Evolutionary conservation across 2,888 invertebrate species (phyloP).

Genomic region (Disparrhopalites patrizii): DNA sequence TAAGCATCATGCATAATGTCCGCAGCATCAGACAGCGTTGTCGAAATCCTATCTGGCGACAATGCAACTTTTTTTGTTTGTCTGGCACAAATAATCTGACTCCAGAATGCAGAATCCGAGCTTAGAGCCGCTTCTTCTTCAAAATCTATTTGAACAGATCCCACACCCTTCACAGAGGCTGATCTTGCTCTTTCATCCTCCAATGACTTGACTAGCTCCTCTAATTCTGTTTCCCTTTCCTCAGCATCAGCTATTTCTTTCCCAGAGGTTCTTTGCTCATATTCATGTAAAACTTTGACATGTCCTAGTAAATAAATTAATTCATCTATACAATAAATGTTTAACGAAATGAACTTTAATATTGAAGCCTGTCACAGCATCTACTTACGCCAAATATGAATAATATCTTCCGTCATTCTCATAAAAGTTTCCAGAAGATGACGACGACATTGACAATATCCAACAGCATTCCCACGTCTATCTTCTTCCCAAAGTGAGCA

Average conservation of each 20-base stretch:
- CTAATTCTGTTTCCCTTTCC: neutral
- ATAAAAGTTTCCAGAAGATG: slow-evolving; percentile 16
- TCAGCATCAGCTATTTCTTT: neutral
- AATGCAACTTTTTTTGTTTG: neutral
- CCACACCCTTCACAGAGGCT: neutral
- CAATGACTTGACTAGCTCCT: neutral
- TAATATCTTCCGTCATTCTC: slow-evolving; percentile 17
- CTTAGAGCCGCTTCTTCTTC: neutral
- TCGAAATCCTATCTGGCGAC: neutral
- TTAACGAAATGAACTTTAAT: too few species aligned
- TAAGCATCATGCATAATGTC: slow-evolving; percentile 10
- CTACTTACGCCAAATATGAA: slow-evolving; percentile 21
- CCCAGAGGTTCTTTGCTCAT: neutral
- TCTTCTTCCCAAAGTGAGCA: slow-evolving; percentile 20
- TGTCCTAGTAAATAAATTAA: too few species aligned
- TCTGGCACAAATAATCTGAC: neutral
- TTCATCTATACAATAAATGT: too few species aligned
- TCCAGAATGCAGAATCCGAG: neutral
- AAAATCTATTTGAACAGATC: neutral
- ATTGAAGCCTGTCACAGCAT: too few species aligned
- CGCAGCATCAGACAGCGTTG: neutral
- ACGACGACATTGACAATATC: slow-evolving; percentile 13
- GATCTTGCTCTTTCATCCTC: neutral
- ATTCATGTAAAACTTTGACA: slow-evolving; percentile 1
- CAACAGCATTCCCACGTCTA: neutral